A percentile compares a stretch with the other conserved stretches of the same genome.
These are phyloP conservation scores for Pomacea maculata DNA, from an alignment of 1,140 invertebrate genomes.

Conservation along the genomic window DNA sequence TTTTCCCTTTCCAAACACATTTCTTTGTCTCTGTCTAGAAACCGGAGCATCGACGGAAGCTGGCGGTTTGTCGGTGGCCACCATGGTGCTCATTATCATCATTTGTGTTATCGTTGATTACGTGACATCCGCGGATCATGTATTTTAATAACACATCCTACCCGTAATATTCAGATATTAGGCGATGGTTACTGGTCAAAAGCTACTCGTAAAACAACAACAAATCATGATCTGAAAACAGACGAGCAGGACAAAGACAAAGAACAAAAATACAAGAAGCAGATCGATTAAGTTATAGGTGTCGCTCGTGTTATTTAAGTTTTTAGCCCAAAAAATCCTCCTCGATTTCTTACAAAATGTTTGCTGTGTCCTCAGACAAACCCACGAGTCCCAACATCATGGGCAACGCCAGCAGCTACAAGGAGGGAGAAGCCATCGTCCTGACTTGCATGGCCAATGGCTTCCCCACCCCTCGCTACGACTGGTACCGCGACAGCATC, in stretches of 20 bases:
- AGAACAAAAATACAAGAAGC: too few relatives aligned
- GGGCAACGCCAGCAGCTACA: not conserved
- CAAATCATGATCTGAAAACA: not conserved
- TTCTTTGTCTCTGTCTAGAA: not conserved
- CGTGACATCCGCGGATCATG: too few relatives aligned
- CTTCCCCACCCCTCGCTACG: not conserved
- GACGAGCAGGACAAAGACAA: too few relatives aligned
- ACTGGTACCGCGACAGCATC: slow-evolving; percentile 9
- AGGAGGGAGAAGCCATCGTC: not conserved
- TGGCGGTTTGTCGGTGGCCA: not conserved
- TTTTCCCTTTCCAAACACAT: too few relatives aligned
- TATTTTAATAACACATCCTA: too few relatives aligned
- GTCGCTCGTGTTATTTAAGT: too few relatives aligned
- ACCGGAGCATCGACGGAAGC: not conserved
- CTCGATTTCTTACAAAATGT: too few relatives aligned
- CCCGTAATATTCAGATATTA: not conserved
- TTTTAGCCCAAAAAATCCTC: too few relatives aligned
- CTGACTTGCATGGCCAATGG: not conserved
- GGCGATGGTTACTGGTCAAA: not conserved
- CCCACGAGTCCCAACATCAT: not conserved
- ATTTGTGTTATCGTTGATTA: slow-evolving; percentile 2
- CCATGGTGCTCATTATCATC: slow-evolving; percentile 21
- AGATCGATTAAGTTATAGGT: too few relatives aligned
- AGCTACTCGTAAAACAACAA: not conserved
- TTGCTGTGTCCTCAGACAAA: not conserved